Base-by-base conservation (phyloP, 2,113 vertebrate species). In the Promerops cafer region DNA sequence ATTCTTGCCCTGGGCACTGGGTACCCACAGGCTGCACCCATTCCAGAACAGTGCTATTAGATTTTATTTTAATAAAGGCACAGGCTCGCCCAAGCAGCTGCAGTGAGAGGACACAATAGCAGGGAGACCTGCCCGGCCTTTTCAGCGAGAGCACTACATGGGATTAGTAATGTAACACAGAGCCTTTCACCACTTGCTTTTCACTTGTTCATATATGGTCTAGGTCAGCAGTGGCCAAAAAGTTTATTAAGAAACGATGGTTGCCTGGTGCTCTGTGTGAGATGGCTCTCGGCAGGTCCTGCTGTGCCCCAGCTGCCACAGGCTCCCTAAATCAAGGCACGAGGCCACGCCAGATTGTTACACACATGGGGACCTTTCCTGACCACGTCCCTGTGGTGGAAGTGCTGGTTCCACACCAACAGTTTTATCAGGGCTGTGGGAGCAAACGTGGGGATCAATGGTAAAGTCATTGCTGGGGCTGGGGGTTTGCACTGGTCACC, bases 171-270 rank as follows among this genome's bases (percentile, higher is more conserved):
- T 6, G 12, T 74, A 93, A 97, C 94, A 81, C 74, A 79, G 87
- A 95, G 40, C 87, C 93, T 96, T 92, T 95, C 96, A 96, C 93
- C 97, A 97, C 97, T 97, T 96, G 91, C 95, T 91, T 97, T 95
- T 68, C 96, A 96, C 97, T 97, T 96, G 80, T 40, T 97, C 96
- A 89, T 97, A 94, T 94, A 83, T 3, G 42, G 69, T 23, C 63
- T 6, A 35, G 85, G 91, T 61, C 95, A 96, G 91, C 42, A 3
- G 24, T 68, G 85, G 95, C 90, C 95, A 96, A 24, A 19, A 76
- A 17, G 91, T 96, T 97, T 96, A 97, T 97, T 97, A 96, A 97
- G 85, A 64, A 89, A 35, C 0, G 0, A 49, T 44, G 70, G 71
- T 14, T 95, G 85, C 60, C 61, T 10, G 28, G 74, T 70, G 86